These are phyloP conservation scores for Tetragnatha montana DNA, from an alignment of 2,888 invertebrate species.

Conservation along the genomic window DNA sequence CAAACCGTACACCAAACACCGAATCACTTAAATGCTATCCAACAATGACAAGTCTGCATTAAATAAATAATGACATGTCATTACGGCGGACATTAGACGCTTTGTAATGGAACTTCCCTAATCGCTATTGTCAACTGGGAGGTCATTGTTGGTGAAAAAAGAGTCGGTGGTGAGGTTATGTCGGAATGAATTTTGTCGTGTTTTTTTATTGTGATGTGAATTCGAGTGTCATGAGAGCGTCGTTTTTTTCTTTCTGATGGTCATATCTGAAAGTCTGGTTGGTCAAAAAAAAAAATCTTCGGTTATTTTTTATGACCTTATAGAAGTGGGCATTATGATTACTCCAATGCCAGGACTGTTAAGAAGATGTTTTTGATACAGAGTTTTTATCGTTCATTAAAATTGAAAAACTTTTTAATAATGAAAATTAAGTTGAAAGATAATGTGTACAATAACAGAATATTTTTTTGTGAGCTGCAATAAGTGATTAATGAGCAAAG, in stretches of 20 bases:
- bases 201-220: background rate
- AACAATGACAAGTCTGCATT: constrained; percentile 46
- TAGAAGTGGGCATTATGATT: too few relatives aligned
- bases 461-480: too few relatives aligned
- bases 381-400: too few relatives aligned
- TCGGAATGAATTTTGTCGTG: background rate
- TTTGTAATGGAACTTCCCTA: constrained; percentile 28
- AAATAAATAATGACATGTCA: constrained; percentile 60
- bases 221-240: background rate
- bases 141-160: constrained; percentile 25
- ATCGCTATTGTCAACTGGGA: constrained; percentile 32
- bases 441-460: too few relatives aligned
- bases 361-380: too few relatives aligned
- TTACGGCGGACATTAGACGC: constrained; percentile 51
- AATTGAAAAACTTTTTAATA: too few relatives aligned
- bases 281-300: too few relatives aligned
- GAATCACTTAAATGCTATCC: constrained; percentile 37
- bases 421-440: too few relatives aligned
- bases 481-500: too few relatives aligned
- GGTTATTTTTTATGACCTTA: too few relatives aligned
- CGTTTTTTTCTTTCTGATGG: background rate
- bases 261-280: too few relatives aligned
- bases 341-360: too few relatives aligned
- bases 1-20: constrained; percentile 37
- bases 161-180: background rate